phyloP scores from a whole-genome alignment of 2,888 invertebrate species.

The Drosophila acutilabella region DNA sequence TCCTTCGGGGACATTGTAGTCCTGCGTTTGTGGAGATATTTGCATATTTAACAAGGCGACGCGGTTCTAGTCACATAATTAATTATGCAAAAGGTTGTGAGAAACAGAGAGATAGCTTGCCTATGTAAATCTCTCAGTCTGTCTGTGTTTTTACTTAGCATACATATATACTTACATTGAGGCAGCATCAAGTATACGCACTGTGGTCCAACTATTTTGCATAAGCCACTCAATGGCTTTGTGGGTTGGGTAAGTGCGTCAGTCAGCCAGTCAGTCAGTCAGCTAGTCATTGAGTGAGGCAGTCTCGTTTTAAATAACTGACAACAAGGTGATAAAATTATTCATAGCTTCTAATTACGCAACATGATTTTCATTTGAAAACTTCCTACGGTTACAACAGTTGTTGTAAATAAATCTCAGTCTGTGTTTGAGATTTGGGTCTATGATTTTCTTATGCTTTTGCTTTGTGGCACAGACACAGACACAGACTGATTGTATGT shows the following conservation, averaged over 20 bases:
- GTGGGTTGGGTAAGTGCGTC: conserved; percentile 18
- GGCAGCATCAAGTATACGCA: conserved; percentile 63
- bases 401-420: conserved; percentile 9
- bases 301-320: conserved; percentile 61
- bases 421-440: conserved; percentile 22
- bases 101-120: conserved; percentile 45
- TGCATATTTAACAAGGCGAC: conserved; percentile 79
- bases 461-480: conserved; percentile 24
- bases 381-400: conserved; percentile 42
- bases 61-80: conserved; percentile 74
- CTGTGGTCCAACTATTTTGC: conserved; percentile 68
- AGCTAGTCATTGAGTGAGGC: conserved; percentile 12
- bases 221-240: conserved; percentile 68
- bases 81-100: conserved; percentile 74
- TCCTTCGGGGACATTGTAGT: conserved; percentile 38
- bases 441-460: conserved; percentile 29
- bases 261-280: conserved; percentile 4
- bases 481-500: conserved; percentile 37
- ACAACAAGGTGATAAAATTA: conserved; percentile 80
- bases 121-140: conserved; percentile 53
- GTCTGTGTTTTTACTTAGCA: conserved; percentile 19
- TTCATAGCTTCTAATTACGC: conserved; percentile 80
- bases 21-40: conserved; percentile 48
- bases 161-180: not conserved
- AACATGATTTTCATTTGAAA: conserved; percentile 79